A percentile compares a stretch with the other conserved stretches of the same genome.
Evolutionary conservation across 92 coral and sea anemone genomes (phyloP).

Genomic region (Scolanthus callimorphus): DNA sequence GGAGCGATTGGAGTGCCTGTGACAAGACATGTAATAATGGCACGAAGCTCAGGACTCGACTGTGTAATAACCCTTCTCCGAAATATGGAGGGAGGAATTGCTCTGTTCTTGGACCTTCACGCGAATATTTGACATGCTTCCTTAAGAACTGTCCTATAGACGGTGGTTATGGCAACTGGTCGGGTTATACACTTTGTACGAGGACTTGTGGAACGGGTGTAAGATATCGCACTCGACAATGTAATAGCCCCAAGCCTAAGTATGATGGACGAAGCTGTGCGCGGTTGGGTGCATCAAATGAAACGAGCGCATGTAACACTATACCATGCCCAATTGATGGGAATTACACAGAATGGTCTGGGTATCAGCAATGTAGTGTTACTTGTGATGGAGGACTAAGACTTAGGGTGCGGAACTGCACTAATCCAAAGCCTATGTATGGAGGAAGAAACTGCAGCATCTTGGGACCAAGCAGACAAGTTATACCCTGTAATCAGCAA

Average conservation of each 20-base stretch:
- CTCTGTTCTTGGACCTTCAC: conserved; percentile 46
- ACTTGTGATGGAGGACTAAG: conserved; percentile 38
- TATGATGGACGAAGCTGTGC: conserved; percentile 75
- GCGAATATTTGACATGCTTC: conserved; percentile 40
- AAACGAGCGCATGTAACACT: conserved; percentile 39
- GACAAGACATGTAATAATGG: conserved; percentile 77
- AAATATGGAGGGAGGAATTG: conserved; percentile 68
- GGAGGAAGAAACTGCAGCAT: conserved; percentile 37
- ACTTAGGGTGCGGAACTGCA: conserved; percentile 35
- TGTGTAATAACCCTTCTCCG: conserved; percentile 70
- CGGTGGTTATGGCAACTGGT: conserved; percentile 76
- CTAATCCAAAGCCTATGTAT: conserved; percentile 36
- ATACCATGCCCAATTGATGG: conserved; percentile 73
- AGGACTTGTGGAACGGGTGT: conserved; percentile 76
- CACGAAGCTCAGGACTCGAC: conserved; percentile 43
- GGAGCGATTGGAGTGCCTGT: conserved; percentile 68
- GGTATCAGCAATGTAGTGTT: conserved; percentile 28
- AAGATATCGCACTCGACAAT: conserved; percentile 47
- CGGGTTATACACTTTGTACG: conserved; percentile 47
- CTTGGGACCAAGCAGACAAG: conserved; percentile 19
- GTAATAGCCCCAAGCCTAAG: conserved; percentile 71
- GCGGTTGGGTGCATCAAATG: conserved; percentile 44
- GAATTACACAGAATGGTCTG: conserved; percentile 38
- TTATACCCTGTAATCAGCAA: conserved; percentile 28
- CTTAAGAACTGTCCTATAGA: conserved; percentile 65